phyloP scores from a whole-genome alignment of 2,888 invertebrate genomes.

The Oeneis ivallda region DNA sequence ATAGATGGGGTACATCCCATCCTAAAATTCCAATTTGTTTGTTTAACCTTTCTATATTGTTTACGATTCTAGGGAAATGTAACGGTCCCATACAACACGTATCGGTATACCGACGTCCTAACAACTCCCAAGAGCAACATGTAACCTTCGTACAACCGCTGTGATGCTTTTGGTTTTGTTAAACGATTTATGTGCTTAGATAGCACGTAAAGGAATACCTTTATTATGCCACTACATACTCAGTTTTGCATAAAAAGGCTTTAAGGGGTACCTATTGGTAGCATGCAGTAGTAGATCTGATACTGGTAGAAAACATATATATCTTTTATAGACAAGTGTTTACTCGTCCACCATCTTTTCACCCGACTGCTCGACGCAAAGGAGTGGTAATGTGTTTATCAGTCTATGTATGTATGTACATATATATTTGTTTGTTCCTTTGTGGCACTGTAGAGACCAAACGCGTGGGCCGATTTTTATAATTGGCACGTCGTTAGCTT shows the following conservation, averaged over 20 bases:
- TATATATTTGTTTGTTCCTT: too few relatives aligned
- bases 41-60: slow-evolving; percentile 3
- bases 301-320: too few relatives aligned
- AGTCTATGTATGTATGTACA: too few relatives aligned
- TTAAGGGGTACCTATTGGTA: too few relatives aligned
- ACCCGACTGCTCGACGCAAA: too few relatives aligned
- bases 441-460: too few relatives aligned
- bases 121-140: slow-evolving; percentile 4
- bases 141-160: neutral
- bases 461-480: too few relatives aligned
- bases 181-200: slow-evolving; percentile 11
- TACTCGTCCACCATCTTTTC: too few relatives aligned
- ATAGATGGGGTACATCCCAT: neutral
- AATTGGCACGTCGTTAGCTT: too few relatives aligned
- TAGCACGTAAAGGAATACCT: neutral
- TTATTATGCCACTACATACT: neutral
- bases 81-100: slow-evolving; percentile 3
- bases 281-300: too few relatives aligned
- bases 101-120: neutral
- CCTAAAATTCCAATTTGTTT: slow-evolving; percentile 3
- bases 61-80: slow-evolving; percentile 9
- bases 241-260: neutral
- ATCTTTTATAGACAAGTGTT: too few relatives aligned
- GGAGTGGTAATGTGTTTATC: too few relatives aligned
- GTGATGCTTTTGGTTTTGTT: slow-evolving; percentile 3